Base-by-base conservation (phyloP, 2,797 vertebrate species). In the Darevskia mixta region DNA sequence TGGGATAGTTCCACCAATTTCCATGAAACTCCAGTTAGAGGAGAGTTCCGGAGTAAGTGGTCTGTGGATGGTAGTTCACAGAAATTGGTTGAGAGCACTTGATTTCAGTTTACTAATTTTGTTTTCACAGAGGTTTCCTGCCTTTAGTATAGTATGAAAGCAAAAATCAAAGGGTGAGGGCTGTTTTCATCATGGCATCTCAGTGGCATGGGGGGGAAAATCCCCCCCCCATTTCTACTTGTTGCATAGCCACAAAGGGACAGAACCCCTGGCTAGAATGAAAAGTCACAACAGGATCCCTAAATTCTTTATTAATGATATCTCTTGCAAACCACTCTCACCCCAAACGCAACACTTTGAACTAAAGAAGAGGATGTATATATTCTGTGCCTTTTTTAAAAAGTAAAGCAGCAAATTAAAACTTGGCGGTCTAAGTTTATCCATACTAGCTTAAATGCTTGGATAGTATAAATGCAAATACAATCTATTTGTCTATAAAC, bases 391-490 rank as follows among this genome's bases (percentile, higher is more conserved):
- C 69, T n/a, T 71, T 71, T 71, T 55, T 72, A 41, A 29, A 18
- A n/a, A 71, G 55, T 25, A 32, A 71, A 43, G 41, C 35, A 32
- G n/a, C 41, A 67, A 43, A 77, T 41, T 9, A 64, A 55, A 43
- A 71, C 4, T 71, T 23, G 71, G 8, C 4, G 5, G 11, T 55
- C n/a, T 55, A 35, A 3, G n/a, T 35, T 38, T 27, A 58, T 3
- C 7, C n/a, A 35, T 7, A 55, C 18, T 8, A 35, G 8, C 73
- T 83, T 86, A 27, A 49, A 1, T 20, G 41, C 66, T 7, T 76
- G 17, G 77, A 35, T 6, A 64, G 69, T 55, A 45, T 41, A 89
- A 92, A 86, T 23, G 32, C 3, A 87, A 43, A 10, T 76, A 29
- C 83, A 64, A 61, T 35, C 1, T 78, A 64, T 13, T 0, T 78